phyloP scores from a whole-genome alignment of 2,888 invertebrate genomes.

The Beris chalybata region DNA sequence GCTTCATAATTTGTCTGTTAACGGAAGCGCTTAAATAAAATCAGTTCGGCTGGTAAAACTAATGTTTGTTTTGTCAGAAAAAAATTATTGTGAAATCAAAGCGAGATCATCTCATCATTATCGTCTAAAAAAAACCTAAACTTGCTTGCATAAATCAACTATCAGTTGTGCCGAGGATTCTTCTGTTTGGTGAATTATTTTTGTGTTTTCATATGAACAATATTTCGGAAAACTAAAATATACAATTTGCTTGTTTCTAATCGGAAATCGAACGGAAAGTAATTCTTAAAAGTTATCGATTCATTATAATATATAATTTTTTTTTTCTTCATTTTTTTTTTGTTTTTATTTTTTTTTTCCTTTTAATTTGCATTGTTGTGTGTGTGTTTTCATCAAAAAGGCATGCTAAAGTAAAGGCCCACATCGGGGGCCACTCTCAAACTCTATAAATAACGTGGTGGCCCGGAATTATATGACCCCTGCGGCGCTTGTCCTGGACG shows the following conservation, averaged over 20 bases:
- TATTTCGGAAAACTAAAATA: not conserved
- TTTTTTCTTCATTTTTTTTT: conserved; percentile 8
- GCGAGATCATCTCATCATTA: too few relatives aligned
- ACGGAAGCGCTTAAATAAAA: too few relatives aligned
- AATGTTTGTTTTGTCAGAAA: too few relatives aligned
- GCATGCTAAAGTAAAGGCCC: conserved; percentile 56
- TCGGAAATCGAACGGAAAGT: conserved; percentile 1
- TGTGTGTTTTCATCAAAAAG: conserved; percentile 49
- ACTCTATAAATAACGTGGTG: conserved; percentile 57
- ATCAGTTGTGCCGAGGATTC: not conserved
- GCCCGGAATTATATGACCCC: conserved; percentile 54
- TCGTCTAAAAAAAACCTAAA: too few relatives aligned
- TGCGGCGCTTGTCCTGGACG: conserved; percentile 50
- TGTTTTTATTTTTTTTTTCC: not conserved
- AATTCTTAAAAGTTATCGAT: conserved; percentile 7
- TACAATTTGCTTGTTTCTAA: not conserved
- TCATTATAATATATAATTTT: conserved; percentile 6
- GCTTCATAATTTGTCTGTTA: too few relatives aligned
- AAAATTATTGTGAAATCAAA: too few relatives aligned
- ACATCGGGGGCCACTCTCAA: conserved; percentile 55
- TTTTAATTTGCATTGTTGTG: conserved; percentile 15
- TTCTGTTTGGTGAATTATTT: not conserved
- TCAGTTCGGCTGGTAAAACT: too few relatives aligned
- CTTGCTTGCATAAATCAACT: too few relatives aligned
- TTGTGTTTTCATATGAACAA: conserved; percentile 2